phyloP scores from a whole-genome alignment of 1,140 invertebrate genomes.

The Battus philenor region DNA sequence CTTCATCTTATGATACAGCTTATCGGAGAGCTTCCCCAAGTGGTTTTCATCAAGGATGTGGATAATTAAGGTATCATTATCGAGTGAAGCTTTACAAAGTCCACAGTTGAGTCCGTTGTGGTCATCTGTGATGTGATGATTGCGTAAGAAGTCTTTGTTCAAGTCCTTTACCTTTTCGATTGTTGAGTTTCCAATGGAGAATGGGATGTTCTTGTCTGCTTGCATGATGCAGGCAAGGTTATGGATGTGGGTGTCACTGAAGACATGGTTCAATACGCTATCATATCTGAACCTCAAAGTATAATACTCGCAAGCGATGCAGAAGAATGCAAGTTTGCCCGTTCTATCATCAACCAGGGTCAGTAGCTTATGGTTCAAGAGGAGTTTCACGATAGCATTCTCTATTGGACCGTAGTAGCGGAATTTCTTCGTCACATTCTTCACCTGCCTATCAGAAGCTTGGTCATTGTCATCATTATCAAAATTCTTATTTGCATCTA shows the following conservation, averaged over 20 bases:
- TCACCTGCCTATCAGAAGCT: slow-evolving; percentile 45
- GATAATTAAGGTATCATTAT: slow-evolving; percentile 42
- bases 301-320: slow-evolving; percentile 65
- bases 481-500: slow-evolving; percentile 57
- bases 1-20: slow-evolving; percentile 51
- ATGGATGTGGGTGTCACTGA: slow-evolving; percentile 58
- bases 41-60: slow-evolving; percentile 66
- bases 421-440: slow-evolving; percentile 60
- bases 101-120: slow-evolving; percentile 33
- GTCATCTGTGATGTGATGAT: slow-evolving; percentile 36
- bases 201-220: slow-evolving; percentile 53
- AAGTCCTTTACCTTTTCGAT: slow-evolving; percentile 55
- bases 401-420: slow-evolving; percentile 66
- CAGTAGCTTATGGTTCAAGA: slow-evolving; percentile 57
- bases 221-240: slow-evolving; percentile 58
- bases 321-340: slow-evolving; percentile 65
- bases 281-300: slow-evolving; percentile 64
- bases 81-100: slow-evolving; percentile 46
- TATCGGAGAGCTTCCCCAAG: slow-evolving; percentile 52
- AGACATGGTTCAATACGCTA: slow-evolving; percentile 62
- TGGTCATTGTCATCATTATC: slow-evolving; percentile 62
- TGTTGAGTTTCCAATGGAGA: slow-evolving; percentile 32
- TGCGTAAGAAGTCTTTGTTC: slow-evolving; percentile 53
- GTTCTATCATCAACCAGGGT: slow-evolving; percentile 62
- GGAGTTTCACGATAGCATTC: slow-evolving; percentile 45